Conservation (phyloP, 1,140 invertebrate genomes). For the Mactra quadrangularis region DNA sequence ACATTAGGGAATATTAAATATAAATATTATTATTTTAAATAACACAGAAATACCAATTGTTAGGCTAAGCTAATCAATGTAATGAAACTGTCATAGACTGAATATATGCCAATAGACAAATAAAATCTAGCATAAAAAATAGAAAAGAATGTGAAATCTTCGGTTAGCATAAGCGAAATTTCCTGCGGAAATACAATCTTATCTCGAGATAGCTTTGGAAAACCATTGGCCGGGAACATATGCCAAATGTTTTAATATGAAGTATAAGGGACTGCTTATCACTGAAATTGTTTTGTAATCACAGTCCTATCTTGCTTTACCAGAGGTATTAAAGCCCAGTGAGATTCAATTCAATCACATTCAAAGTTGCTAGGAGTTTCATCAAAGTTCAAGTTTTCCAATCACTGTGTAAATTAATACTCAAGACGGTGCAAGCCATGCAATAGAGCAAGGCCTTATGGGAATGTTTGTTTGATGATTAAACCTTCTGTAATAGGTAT, state of each 20-base stretch:
- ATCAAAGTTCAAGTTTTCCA: constrained; percentile 50
- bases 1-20: constrained; percentile 29
- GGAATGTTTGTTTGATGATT: constrained; percentile 58
- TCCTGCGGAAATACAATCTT: constrained; percentile 57
- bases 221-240: constrained; percentile 48
- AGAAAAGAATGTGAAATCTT: constrained; percentile 21
- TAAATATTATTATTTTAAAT: constrained; percentile 5
- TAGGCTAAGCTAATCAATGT: constrained; percentile 24
- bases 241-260: constrained; percentile 61
- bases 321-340: constrained; percentile 53
- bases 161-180: constrained; percentile 9
- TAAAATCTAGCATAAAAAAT: constrained; percentile 39
- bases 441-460: constrained; percentile 43
- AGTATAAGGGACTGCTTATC: constrained; percentile 55
- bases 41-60: not conserved
- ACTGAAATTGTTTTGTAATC: constrained; percentile 62
- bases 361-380: constrained; percentile 61
- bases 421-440: constrained; percentile 31
- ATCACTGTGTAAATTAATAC: constrained; percentile 60
- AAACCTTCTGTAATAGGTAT: not conserved
- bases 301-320: constrained; percentile 53
- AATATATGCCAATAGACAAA: constrained; percentile 40
- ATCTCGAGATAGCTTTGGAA: constrained; percentile 55
- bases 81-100: constrained; percentile 56
- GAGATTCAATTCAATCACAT: constrained; percentile 59